Conservation (phyloP, 2,113 vertebrate species). For the Rhegmatorhina hoffmannsi region DNA sequence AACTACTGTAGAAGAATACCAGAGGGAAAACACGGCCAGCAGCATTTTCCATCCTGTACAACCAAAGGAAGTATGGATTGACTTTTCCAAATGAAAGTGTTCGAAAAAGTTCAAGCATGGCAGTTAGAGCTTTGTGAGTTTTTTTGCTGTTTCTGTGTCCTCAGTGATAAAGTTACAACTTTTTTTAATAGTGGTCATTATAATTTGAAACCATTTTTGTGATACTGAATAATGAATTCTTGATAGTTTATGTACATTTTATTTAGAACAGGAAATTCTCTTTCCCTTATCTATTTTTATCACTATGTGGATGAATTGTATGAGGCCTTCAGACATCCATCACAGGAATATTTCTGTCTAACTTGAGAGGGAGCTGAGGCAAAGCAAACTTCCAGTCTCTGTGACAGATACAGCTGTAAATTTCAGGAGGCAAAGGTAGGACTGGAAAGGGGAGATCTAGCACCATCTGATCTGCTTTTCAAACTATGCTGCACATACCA, state of each 20-base stretch:
- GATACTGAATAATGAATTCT: not conserved
- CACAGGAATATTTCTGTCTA: not conserved
- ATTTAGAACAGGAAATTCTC: not conserved
- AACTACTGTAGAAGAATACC: not conserved
- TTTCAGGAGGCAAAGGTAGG: not conserved
- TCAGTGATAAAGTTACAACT: not conserved
- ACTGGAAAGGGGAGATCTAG: not conserved
- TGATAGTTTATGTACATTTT: not conserved
- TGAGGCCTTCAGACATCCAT: not conserved
- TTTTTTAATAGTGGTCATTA: not conserved
- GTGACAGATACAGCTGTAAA: not conserved
- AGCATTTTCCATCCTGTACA: not conserved
- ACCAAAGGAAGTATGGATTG: not conserved
- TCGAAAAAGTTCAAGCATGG: not conserved
- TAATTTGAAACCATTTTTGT: not conserved
- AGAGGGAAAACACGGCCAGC: rapidly evolving
- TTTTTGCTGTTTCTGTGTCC: not conserved
- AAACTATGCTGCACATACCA: not conserved
- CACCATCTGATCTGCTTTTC: not conserved
- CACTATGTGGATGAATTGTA: not conserved
- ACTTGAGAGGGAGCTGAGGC: not conserved
- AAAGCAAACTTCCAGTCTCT: not conserved
- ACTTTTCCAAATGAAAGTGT: not conserved
- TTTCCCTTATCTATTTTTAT: not conserved
- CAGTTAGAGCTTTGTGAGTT: rapidly evolving